Evolutionary conservation across 2,888 invertebrate genomes (phyloP).

Genomic region (Lasioglossum lativentre): DNA sequence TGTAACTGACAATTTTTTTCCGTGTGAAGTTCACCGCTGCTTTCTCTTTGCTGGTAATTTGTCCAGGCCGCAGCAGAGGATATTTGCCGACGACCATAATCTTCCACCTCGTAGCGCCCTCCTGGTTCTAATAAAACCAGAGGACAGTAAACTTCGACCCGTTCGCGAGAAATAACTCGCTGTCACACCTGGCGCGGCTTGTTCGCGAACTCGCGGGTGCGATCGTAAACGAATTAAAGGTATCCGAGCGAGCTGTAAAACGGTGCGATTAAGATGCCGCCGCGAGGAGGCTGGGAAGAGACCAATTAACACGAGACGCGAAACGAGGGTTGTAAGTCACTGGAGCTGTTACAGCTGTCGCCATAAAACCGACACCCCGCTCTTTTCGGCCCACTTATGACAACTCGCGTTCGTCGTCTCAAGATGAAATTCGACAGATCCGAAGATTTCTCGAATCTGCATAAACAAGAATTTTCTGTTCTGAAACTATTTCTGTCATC

Average conservation of each 20-base stretch:
- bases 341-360: conserved; percentile 59
- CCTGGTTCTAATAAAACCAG: background rate
- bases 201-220: conserved; percentile 51
- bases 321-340: conserved; percentile 78
- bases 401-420: background rate
- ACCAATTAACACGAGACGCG: conserved; percentile 80
- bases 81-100: background rate
- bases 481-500: too few relatives aligned
- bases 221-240: conserved; percentile 79
- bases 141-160: background rate
- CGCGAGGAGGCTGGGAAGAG: conserved; percentile 65
- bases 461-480: background rate
- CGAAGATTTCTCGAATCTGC: too few relatives aligned
- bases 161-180: background rate
- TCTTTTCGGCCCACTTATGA: background rate
- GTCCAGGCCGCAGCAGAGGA: background rate
- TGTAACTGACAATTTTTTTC: background rate
- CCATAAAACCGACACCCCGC: conserved; percentile 29
- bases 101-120: background rate
- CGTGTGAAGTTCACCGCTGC: background rate
- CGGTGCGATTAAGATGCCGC: conserved; percentile 77
- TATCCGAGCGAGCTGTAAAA: conserved; percentile 77
- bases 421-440: background rate
- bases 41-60: background rate
- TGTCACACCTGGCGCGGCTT: conserved; percentile 24